A percentile compares a stretch with the other conserved stretches of the same genome.
Conservation (phyloP, 2,888 invertebrate genomes). For the Microctonus brassicae region DNA sequence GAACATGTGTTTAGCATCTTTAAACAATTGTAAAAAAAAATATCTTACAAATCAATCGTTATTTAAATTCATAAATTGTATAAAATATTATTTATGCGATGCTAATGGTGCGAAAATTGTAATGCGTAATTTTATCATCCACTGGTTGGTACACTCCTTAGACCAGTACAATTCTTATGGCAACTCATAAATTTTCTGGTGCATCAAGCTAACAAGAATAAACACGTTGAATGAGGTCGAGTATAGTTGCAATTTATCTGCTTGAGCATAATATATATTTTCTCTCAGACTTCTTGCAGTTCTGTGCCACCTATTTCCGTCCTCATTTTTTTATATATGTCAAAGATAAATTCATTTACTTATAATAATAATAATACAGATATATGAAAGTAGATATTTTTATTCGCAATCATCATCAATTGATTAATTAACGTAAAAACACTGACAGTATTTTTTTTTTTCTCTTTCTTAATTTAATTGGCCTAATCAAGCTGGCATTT, state of each 20-base stretch:
- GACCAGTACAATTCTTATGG: conserved; percentile 26
- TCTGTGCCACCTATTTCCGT: conserved; percentile 37
- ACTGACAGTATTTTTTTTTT: neutral
- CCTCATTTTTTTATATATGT: neutral
- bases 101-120: conserved; percentile 30
- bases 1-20: neutral
- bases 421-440: neutral
- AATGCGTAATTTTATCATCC: conserved; percentile 13
- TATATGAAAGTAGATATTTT: neutral
- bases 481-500: too few relatives aligned
- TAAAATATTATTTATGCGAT: conserved; percentile 44
- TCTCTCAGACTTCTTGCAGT: neutral
- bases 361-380: neutral
- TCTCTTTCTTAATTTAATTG: neutral
- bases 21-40: neutral
- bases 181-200: conserved; percentile 43
- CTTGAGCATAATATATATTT: neutral
- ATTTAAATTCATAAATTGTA: conserved; percentile 33
- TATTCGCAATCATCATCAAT: neutral
- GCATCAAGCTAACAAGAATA: conserved; percentile 43
- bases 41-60: neutral
- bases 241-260: conserved; percentile 8
- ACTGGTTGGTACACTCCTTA: conserved; percentile 27
- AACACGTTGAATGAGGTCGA: conserved; percentile 44
- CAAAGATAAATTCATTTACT: neutral